phyloP scores from a whole-genome alignment of 2,113 vertebrate genomes.

The Lamprotornis superbus region DNA sequence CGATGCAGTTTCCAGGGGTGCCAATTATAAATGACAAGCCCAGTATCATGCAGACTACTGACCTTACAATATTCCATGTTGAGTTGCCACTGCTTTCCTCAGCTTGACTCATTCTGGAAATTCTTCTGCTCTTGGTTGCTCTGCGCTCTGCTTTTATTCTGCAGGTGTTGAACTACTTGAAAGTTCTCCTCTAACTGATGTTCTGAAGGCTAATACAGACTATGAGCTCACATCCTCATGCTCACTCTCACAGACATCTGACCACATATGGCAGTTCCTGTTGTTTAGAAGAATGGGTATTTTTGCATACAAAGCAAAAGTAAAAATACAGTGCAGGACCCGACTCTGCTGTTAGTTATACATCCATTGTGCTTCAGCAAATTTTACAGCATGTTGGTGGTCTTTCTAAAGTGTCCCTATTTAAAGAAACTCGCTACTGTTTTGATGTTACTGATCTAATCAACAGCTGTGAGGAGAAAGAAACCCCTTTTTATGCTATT shows the following conservation, averaged over 20 bases:
- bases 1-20: slow-evolving; percentile 67
- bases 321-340: background rate
- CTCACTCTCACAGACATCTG: background rate
- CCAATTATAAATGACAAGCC: slow-evolving; percentile 66
- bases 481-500: background rate
- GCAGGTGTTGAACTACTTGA: background rate
- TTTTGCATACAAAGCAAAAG: slow-evolving; percentile 8
- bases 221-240: background rate
- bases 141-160: background rate
- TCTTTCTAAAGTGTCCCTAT: background rate
- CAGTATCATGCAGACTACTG: slow-evolving; percentile 42
- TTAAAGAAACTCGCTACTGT: background rate
- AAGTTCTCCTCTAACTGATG: background rate
- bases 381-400: background rate
- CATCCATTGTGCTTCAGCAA: background rate
- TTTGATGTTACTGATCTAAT: background rate
- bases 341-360: background rate
- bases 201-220: background rate
- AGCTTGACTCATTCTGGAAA: slow-evolving; percentile 21
- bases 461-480: background rate
- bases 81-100: background rate
- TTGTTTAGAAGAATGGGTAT: background rate
- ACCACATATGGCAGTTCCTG: background rate
- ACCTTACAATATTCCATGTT: background rate
- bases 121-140: background rate